Conservation (phyloP, 2,113 vertebrate genomes). For the Chaetura pelagica region DNA sequence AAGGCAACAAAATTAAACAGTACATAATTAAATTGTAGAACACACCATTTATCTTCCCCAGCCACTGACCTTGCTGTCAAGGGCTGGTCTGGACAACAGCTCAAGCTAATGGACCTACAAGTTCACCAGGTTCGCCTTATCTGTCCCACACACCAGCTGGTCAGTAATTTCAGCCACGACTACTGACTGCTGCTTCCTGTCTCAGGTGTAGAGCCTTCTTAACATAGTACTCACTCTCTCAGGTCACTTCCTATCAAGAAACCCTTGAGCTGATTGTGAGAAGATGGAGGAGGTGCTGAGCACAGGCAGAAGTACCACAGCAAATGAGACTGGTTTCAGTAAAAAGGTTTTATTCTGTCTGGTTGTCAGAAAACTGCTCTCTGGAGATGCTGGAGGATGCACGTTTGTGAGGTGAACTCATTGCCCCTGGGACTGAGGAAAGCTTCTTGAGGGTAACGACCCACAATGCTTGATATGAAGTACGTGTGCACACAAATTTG, state of each 20-base stretch:
- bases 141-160: background rate
- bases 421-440: background rate
- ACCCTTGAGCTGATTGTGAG: background rate
- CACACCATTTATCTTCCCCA: background rate
- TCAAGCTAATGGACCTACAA: background rate
- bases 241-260: background rate
- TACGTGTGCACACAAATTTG: conserved; percentile 1
- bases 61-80: accelerated
- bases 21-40: background rate
- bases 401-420: background rate
- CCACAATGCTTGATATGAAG: conserved; percentile 1
- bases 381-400: background rate
- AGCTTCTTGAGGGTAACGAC: background rate
- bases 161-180: background rate
- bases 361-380: background rate
- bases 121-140: background rate
- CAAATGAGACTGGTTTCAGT: background rate
- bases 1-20: background rate
- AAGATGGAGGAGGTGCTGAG: background rate
- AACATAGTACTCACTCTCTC: accelerated
- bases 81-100: background rate
- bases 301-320: background rate
- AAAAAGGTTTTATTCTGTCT: background rate
- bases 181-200: background rate
- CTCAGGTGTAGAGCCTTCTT: background rate